Base-by-base conservation (phyloP, 2,888 invertebrate genomes). In the Notocelia uddmanniana region DNA sequence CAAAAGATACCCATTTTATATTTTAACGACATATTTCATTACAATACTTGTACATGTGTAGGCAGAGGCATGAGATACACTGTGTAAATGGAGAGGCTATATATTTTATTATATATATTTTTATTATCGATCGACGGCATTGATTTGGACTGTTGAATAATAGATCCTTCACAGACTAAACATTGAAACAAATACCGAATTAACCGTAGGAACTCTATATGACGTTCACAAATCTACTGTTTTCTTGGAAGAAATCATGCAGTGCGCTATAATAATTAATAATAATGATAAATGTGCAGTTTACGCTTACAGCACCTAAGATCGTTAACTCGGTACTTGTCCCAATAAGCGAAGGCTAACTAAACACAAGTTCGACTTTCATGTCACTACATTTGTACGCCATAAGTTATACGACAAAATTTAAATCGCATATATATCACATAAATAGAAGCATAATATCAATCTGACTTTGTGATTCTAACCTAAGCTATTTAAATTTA, bases 1-100 rank as follows among this genome's bases (percentile, higher is more conserved):
- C 83, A 82, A 81, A 81, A 83, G 79, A 85, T 82, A 84, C 82
- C 77, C 78, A 85, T 84, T 78, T 76, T 59, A 76, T 78, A 77
- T 76, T 68, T 73, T 75, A 73, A 74, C 72, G 55, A 69, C 67
- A 69, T 74, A 54, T 60, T 67, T 72, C 60, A 67, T 67, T 63
- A 73, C 41, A 62, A 64, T 71, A 70, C 66, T 78, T 79, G 77
- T 81, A 81, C 76, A 76, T 80, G 74, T 77, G 79, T 81, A 86
- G 85, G 87, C 86, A 75, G 83, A 83, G 83, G 84, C 84, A 74
- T 79, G 79, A 45, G 6, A 80, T 82, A 81, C 63, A 73, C 69
- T 69, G 73, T 76, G 73, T 76, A 73, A 72, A 58, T 69, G 74
- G 69, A 70, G 66, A 71, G 74, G 62, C 69, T 73, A 72, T 69